Base-by-base conservation (phyloP, 2,888 invertebrate genomes). In the Malthinus seriepunctatus region DNA sequence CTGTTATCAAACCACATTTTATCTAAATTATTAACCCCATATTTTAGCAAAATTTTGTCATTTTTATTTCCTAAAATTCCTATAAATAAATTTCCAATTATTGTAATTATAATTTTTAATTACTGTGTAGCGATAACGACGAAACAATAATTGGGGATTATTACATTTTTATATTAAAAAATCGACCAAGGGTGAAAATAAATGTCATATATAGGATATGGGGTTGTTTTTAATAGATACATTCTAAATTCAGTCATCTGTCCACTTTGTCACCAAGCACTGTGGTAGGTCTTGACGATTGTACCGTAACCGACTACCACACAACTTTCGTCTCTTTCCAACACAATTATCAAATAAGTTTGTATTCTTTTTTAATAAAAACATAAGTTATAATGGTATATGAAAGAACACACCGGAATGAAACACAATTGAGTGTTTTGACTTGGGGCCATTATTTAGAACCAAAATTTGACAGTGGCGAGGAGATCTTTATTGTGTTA, bases 251-350 rank as follows among this genome's bases (percentile, higher is more conserved):
- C 70, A 72, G 69, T 77, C 77, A 77, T 77, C 76, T 76, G 76
- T 76, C 75, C 75, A 77, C 72, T 76, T 75, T 77, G 77, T 77
- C 77, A 77, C 76, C 75, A 73, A 23, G 64, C 76, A 71, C 76
- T 73, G 77, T 73, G 77, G 76, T 76, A 65, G 77, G 76, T 77
- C 77, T 66, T 63, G 63, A 66, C 69, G 64, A 67, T 67, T 69
- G 69, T 67, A 62, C 69, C 67, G 66, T 67, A 67, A 64, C 59
- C 62, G 64, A 67, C 67, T 66, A 62, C 54, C 56, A 59, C 56
- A 63, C 57, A 63, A 51, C 33, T 55, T 60, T 50, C 46, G 23
- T 64, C 63, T 66, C 63, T 57, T 33, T 70, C 66, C 66, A 64
- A 34, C 60, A 64, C 65, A 58, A 49, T 48, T 60, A 53, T 64